Evolutionary conservation across 2,888 invertebrate genomes (phyloP).

Genomic region (Asteroscopus sphinx): DNA sequence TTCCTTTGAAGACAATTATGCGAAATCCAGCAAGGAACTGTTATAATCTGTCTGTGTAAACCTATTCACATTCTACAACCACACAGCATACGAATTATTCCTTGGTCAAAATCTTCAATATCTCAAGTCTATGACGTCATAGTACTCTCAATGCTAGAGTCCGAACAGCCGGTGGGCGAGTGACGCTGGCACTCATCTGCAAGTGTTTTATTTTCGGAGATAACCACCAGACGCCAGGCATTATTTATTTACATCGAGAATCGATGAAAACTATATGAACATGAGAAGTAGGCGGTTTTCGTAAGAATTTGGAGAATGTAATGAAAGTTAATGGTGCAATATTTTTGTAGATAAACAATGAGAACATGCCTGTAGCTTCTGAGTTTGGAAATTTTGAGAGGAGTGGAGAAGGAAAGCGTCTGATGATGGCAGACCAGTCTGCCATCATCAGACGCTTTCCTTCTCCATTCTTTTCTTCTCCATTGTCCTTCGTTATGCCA

Average conservation of each 20-base stretch:
- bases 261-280: slow-evolving; percentile 63
- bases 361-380: not conserved
- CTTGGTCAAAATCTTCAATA: slow-evolving; percentile 1
- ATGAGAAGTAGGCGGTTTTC: slow-evolving; percentile 14
- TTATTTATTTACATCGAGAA: slow-evolving; percentile 61
- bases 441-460: too few species aligned
- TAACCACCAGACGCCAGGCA: slow-evolving; percentile 55
- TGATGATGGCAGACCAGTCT: too few species aligned
- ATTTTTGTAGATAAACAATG: slow-evolving; percentile 5
- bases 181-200: slow-evolving; percentile 53
- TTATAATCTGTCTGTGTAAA: too few species aligned
- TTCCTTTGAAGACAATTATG: too few species aligned
- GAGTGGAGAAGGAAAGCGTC: too few species aligned
- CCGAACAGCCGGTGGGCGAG: slow-evolving; percentile 33
- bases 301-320: slow-evolving; percentile 7
- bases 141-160: not conserved
- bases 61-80: not conserved
- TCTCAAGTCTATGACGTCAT: slow-evolving; percentile 23
- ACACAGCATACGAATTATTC: not conserved
- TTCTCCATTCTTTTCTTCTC: not conserved
- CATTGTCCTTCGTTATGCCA: too few species aligned
- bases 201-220: slow-evolving; percentile 61
- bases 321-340: too few species aligned
- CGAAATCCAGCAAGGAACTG: too few species aligned
- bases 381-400: not conserved